Conservation (phyloP, 2,888 invertebrate genomes). For the Cataglyphis altisquamis region DNA sequence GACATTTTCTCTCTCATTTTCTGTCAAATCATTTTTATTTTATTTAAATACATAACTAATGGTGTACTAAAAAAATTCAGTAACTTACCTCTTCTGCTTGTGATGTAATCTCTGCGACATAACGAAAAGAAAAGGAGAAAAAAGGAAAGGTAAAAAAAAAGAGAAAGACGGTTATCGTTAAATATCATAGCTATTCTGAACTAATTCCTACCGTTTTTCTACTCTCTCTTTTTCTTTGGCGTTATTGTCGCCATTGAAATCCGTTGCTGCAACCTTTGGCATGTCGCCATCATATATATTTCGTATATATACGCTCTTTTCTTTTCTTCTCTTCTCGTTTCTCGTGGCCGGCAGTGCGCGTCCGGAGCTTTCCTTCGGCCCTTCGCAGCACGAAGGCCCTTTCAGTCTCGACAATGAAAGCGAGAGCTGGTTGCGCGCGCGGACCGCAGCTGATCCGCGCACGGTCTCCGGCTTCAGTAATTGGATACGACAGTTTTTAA, state of each 20-base stretch:
- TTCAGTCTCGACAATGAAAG: conserved; percentile 56
- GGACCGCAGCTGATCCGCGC: conserved; percentile 49
- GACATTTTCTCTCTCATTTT: neutral
- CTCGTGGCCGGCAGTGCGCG: conserved; percentile 5
- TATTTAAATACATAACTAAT: neutral
- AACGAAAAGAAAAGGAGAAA: neutral
- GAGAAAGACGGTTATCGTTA: conserved; percentile 3
- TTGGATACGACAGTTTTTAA: conserved; percentile 57
- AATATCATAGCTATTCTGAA: conserved; percentile 23
- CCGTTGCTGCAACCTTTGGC: conserved; percentile 46
- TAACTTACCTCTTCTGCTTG: conserved; percentile 8
- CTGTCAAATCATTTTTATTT: neutral
- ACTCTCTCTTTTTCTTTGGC: neutral
- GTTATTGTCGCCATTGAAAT: conserved; percentile 22
- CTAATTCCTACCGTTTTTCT: conserved; percentile 14
- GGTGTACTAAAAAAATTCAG: neutral
- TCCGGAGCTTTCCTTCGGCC: conserved; percentile 45
- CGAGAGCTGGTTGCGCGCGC: conserved; percentile 48
- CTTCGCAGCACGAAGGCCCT: conserved; percentile 43
- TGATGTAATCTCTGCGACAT: neutral
- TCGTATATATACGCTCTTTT: conserved; percentile 10
- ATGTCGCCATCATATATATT: conserved; percentile 20
- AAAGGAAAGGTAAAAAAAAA: neutral
- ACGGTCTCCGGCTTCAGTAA: conserved; percentile 37
- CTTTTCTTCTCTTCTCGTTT: conserved; percentile 34